phyloP scores from a whole-genome alignment of 2,113 vertebrate genomes.

The Paramisgurnus dabryanus region DNA sequence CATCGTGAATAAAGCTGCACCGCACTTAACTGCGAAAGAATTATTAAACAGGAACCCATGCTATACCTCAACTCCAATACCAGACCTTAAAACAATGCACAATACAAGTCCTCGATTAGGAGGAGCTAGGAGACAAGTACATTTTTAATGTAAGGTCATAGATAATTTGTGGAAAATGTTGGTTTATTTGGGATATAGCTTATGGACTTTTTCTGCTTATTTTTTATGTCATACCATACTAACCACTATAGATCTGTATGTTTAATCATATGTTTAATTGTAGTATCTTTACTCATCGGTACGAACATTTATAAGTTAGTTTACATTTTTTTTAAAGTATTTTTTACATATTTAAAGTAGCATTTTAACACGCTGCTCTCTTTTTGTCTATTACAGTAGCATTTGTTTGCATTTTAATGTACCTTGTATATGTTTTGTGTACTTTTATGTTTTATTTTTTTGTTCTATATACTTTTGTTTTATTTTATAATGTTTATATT shows the following conservation, averaged over 20 bases:
- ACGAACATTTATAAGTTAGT: not conserved
- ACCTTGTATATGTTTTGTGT: not conserved
- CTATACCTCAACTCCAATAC: conserved; percentile 74
- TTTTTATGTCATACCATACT: not conserved
- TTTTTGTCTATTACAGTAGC: not conserved
- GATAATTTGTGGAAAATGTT: not conserved
- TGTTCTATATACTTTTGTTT: not conserved
- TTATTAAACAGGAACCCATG: conserved; percentile 42
- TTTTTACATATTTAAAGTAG: too few relatives aligned
- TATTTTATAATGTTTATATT: not conserved
- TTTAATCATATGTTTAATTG: too few relatives aligned
- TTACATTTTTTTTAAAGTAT: not conserved
- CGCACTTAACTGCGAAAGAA: not conserved
- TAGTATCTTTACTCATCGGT: not conserved
- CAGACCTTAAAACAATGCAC: not conserved
- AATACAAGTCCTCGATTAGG: not conserved
- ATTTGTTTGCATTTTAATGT: not conserved
- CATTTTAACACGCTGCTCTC: conserved; percentile 4
- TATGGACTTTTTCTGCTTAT: not conserved
- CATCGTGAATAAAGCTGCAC: conserved; percentile 15
- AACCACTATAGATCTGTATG: conserved; percentile 1
- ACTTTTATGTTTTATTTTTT: not conserved
- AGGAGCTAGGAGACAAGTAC: conserved; percentile 41
- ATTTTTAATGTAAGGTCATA: not conserved
- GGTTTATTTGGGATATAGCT: not conserved